Percentiles rank a stretch among this genome's conserved stretches.
These are phyloP conservation scores for Ceratosolen solmsi DNA, from an alignment of 1,140 invertebrate species.

Conservation along the genomic window DNA sequence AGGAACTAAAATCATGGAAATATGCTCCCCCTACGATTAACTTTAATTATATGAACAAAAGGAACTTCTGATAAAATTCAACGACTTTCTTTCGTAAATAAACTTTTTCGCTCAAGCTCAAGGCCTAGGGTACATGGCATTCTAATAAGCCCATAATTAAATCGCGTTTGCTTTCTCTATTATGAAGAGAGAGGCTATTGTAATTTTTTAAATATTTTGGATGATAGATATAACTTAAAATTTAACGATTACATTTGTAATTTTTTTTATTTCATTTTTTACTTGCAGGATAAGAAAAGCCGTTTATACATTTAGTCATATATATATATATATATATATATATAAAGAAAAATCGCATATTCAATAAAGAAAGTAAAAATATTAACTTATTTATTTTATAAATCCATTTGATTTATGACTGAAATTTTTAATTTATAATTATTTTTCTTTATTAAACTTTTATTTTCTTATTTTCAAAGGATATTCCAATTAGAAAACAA, in stretches of 20 bases:
- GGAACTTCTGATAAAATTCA: neutral
- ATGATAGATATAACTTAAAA: neutral
- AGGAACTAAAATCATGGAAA: neutral
- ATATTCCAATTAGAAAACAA: neutral
- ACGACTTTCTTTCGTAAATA: neutral
- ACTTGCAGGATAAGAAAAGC: neutral
- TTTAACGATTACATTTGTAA: neutral
- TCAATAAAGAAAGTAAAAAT: no score
- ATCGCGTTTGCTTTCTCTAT: neutral
- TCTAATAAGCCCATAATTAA: slow-evolving; percentile 12
- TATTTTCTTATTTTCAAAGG: no score
- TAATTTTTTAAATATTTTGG: neutral
- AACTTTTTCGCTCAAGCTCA: neutral
- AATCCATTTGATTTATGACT: no score
- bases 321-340: no score
- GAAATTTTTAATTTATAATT: neutral
- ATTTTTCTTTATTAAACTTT: no score
- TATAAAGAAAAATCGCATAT: no score
- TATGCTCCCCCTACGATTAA: neutral
- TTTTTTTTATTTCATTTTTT: neutral
- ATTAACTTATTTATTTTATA: no score
- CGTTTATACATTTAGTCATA: no score
- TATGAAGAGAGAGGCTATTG: neutral
- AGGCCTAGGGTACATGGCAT: neutral
- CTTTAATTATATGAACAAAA: slow-evolving; percentile 1